Conservation (phyloP, 2,113 vertebrate genomes). For the Proterorhinus semilunaris region DNA sequence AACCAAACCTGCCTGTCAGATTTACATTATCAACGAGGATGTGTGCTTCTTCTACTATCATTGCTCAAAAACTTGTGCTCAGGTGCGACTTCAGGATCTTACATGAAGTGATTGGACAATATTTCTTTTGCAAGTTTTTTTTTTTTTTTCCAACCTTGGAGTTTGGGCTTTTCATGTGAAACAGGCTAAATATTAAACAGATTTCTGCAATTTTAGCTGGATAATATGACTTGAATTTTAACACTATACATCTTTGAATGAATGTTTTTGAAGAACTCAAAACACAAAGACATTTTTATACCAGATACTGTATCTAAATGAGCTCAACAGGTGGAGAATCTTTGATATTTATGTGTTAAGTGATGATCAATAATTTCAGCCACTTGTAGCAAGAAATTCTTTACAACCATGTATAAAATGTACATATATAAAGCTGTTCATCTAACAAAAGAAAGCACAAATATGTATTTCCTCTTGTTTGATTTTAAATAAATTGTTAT, state of each 20-base stretch:
- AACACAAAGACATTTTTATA: conserved; percentile 58
- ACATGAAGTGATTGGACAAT: conserved; percentile 29
- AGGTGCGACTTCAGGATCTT: conserved; percentile 68
- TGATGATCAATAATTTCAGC: conserved; percentile 60
- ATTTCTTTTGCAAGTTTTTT: conserved; percentile 19
- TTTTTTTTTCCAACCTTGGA: conserved; percentile 12
- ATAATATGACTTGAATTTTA: conserved; percentile 76
- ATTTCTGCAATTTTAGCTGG: conserved; percentile 41
- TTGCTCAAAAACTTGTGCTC: conserved; percentile 60
- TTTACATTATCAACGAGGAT: conserved; percentile 48
- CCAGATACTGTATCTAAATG: conserved; percentile 50
- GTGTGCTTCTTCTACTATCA: conserved; percentile 37
- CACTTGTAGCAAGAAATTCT: conserved; percentile 63
- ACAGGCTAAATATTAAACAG: conserved; percentile 19
- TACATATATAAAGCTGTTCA: conserved; percentile 73
- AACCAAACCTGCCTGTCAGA: conserved; percentile 71
- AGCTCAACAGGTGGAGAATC: conserved; percentile 31
- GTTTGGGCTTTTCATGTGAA: conserved; percentile 44
- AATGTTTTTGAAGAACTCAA: conserved; percentile 75
- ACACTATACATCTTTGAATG: conserved; percentile 69
- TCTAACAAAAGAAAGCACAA: conserved; percentile 77
- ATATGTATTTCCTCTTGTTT: conserved; percentile 76
- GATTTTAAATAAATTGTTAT: conserved; percentile 78
- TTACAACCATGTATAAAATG: conserved; percentile 69
- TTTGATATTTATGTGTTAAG: conserved; percentile 63